These are phyloP conservation scores for Meloidogyne floridensis DNA, from an alignment of 1,140 invertebrate genomes.

Conservation along the genomic window DNA sequence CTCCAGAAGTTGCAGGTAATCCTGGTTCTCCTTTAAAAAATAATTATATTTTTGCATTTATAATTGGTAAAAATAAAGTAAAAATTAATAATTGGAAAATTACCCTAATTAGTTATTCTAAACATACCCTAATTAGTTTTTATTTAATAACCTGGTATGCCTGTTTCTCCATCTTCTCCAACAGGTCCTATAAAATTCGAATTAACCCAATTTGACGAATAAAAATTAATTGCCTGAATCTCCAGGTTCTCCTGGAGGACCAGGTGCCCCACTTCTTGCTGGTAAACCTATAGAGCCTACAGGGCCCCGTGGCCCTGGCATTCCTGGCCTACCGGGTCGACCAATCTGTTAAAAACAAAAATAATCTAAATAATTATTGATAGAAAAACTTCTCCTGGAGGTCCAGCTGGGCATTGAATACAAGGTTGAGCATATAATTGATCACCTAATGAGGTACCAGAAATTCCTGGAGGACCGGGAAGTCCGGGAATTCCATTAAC, in stretches of 20 bases:
- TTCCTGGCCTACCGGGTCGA: background rate
- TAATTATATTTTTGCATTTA: background rate
- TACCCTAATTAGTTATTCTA: background rate
- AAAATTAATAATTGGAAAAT: background rate
- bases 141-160: conserved; percentile 17
- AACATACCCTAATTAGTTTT: background rate
- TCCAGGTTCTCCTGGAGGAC: conserved; percentile 53
- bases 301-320: conserved; percentile 5
- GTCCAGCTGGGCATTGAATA: conserved; percentile 15
- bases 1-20: conserved; percentile 36
- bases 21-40: conserved; percentile 40
- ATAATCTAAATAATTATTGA: background rate
- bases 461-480: conserved; percentile 14
- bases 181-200: conserved; percentile 36
- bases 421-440: conserved; percentile 19
- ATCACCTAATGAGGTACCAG: conserved; percentile 11
- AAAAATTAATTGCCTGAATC: conserved; percentile 52
- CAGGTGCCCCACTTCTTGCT: conserved; percentile 55
- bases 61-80: conserved; percentile 5
- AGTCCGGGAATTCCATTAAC: conserved; percentile 12
- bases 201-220: conserved; percentile 49
- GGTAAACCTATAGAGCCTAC: conserved; percentile 6
- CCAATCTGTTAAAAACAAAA: background rate
- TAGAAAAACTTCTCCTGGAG: conserved; percentile 1
- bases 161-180: conserved; percentile 46